Base-by-base conservation (phyloP, 2,113 vertebrate species). In the Campylomormyrus numenius region DNA sequence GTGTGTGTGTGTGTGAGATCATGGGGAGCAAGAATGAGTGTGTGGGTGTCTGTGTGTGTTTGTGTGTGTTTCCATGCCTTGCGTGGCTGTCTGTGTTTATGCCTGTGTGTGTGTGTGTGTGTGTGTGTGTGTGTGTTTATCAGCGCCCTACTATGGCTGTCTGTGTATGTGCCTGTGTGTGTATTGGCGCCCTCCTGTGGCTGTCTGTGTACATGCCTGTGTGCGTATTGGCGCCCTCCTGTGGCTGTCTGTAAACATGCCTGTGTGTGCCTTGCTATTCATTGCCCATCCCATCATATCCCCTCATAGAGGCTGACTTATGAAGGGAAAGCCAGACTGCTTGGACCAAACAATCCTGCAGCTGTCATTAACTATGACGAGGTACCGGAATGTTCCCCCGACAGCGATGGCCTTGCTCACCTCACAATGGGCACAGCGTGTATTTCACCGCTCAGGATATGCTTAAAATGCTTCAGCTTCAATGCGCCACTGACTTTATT, bases 301-400 rank as follows among this genome's bases (percentile, higher is more conserved):
- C 93, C 95, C 93, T 95, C 93, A 92, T 94, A 94, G 94, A 95
- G 94, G 94, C 94, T 90, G 94, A 91, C 74, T 91, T 91, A 92
- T 93, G 93, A 94, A 94, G 94, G 95, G 94, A 95, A 96, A 95
- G 92, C 95, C 94, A 95, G 93, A 94, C 92, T 93, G 91, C 94
- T 95, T 91, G 95, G 95, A 96, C 93, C 94, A 95, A 95, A 93
- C 93, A 94, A 93, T 94, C 93, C 95, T 92, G 95, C 95, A 92
- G 92, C 94, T 93, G 74, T 96, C 93, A 92, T 96, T 96, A 96
- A 93, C 94, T 96, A 95, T 95, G 95, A 96, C 90, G 94, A 96
- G 95, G 95, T 96, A 96, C 94, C 95, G 92, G 91, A 92, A 91
- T 90, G 90, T 84, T 92, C 89, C 87, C 31, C 9, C 92, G 90